Conservation (phyloP, 1,140 invertebrate species). For the Penaeus vannamei region DNA sequence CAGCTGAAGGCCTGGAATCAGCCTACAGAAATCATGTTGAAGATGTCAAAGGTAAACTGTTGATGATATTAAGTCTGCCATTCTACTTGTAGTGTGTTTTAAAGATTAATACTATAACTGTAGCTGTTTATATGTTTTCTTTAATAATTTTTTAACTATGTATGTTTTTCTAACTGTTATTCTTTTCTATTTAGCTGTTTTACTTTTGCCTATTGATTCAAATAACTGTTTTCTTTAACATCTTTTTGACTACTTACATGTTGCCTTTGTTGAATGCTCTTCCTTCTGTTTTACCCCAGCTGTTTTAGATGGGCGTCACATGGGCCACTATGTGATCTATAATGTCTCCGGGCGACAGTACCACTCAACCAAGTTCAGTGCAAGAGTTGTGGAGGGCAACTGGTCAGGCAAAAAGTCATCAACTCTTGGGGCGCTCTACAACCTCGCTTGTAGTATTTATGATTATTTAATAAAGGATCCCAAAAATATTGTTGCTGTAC, state of each 20-base stretch:
- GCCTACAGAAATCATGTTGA: conserved; percentile 94
- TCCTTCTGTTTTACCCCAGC: not conserved
- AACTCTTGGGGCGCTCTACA: conserved; percentile 83
- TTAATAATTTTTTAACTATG: not conserved
- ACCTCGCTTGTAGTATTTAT: conserved; percentile 89
- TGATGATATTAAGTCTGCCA: not conserved
- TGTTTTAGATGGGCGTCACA: conserved; percentile 78
- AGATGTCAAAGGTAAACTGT: conserved; percentile 84
- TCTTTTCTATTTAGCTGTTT: conserved; percentile 68
- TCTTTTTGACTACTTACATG: not conserved
- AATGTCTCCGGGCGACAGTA: conserved; percentile 83
- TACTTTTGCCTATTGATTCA: not conserved
- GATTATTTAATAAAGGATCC: conserved; percentile 86
- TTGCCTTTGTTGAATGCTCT: too few species aligned
- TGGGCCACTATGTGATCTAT: conserved; percentile 83
- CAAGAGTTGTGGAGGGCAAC: conserved; percentile 76
- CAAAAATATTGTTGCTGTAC: conserved; percentile 86
- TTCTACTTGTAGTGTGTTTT: not conserved
- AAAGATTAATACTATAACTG: not conserved
- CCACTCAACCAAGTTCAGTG: conserved; percentile 75
- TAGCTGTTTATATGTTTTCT: not conserved
- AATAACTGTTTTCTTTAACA: conserved; percentile 24
- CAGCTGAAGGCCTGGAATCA: conserved; percentile 93
- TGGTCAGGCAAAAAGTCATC: conserved; percentile 81
- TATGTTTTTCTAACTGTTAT: conserved; percentile 69